These are phyloP conservation scores for Heterohyrax brucei DNA, from an alignment of 2,797 vertebrate species.

Conservation along the genomic window DNA sequence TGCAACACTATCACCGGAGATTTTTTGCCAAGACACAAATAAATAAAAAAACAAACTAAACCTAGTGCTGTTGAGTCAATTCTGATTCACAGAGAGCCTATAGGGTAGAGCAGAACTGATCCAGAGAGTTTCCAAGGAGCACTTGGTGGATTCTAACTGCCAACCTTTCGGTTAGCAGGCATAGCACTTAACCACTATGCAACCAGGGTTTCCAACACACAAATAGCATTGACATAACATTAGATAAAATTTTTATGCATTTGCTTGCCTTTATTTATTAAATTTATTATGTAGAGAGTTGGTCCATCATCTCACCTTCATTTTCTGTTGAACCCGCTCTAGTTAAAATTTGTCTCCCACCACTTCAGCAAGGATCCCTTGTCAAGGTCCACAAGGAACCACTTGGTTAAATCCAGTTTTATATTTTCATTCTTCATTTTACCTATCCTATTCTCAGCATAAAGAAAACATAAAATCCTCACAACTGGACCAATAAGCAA, in stretches of 20 bases:
- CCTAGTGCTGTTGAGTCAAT: too few relatives aligned
- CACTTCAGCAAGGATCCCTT: neutral
- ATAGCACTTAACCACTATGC: too few relatives aligned
- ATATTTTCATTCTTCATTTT: neutral
- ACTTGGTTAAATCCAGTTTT: too few relatives aligned
- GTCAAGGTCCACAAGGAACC: neutral
- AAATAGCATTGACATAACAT: neutral
- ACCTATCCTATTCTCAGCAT: neutral
- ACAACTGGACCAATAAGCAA: too few relatives aligned
- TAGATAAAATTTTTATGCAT: neutral
- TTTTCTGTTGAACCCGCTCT: neutral
- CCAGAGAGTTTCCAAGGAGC: too few relatives aligned
- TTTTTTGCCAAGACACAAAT: neutral
- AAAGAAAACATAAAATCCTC: too few relatives aligned
- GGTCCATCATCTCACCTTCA: neutral
- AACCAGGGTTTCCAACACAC: too few relatives aligned
- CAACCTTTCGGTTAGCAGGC: too few relatives aligned
- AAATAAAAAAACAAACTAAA: too few relatives aligned
- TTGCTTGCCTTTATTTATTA: neutral
- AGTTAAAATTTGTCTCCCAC: neutral
- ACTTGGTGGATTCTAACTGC: too few relatives aligned
- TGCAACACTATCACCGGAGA: neutral
- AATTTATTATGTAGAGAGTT: neutral
- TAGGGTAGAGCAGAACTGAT: too few relatives aligned
- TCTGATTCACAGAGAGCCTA: too few relatives aligned